A percentile compares a stretch with the other conserved stretches of the same genome.
Evolutionary conservation across 2,113 vertebrate genomes (phyloP).

Genomic region (Mus spicilegus): DNA sequence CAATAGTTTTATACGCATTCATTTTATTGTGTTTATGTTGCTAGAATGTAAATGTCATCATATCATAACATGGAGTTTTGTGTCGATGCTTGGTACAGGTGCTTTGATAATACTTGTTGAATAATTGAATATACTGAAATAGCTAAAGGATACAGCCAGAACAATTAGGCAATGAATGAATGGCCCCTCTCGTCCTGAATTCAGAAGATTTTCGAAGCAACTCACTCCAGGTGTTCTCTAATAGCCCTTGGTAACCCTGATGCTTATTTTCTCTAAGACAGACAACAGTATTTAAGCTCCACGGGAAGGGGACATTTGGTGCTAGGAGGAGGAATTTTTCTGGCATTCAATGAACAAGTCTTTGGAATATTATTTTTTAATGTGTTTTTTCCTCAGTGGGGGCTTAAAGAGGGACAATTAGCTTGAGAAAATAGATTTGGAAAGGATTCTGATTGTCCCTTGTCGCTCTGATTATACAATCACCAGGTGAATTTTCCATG

Average conservation of each 20-base stretch:
- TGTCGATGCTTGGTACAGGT: background rate
- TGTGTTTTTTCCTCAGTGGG: background rate
- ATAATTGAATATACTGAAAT: background rate
- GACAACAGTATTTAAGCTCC: background rate
- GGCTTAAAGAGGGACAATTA: conserved; percentile 13
- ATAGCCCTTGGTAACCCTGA: background rate
- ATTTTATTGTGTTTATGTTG: background rate
- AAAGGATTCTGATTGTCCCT: background rate
- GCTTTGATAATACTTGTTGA: background rate
- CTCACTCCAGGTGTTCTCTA: background rate
- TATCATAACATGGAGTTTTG: background rate
- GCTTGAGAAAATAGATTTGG: conserved; percentile 32
- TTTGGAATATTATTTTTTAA: conserved; percentile 47
- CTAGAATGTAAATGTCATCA: background rate
- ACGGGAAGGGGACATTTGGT: background rate
- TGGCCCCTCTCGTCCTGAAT: too few species aligned
- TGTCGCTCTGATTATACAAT: conserved; percentile 55
- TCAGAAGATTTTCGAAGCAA: background rate
- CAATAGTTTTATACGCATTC: background rate
- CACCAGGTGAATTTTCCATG: conserved; percentile 78
- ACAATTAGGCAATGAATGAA: background rate
- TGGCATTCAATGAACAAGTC: background rate
- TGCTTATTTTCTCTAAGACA: conserved; percentile 24
- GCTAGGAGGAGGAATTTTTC: background rate
- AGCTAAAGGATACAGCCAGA: background rate